phyloP scores from a whole-genome alignment of 2,113 vertebrate genomes.

The Gasterosteus nipponicus region DNA sequence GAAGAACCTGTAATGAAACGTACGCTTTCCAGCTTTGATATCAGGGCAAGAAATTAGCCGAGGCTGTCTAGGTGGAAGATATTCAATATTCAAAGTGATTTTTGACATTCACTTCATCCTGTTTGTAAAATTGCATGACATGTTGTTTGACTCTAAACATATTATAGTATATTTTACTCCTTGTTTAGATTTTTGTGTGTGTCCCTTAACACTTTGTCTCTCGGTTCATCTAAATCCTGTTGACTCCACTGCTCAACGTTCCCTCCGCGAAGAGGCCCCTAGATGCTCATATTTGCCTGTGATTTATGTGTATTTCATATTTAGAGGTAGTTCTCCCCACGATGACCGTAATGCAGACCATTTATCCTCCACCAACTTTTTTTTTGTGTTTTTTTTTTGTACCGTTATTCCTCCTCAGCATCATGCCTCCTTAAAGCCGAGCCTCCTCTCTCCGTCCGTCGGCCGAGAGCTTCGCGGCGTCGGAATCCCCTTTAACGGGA shows the following conservation, averaged over 20 bases:
- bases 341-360: constrained; percentile 15
- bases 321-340: not conserved
- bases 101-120: not conserved
- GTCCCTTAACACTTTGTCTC: not conserved
- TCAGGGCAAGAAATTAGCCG: not conserved
- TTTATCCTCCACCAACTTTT: constrained; percentile 1
- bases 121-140: not conserved
- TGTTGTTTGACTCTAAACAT: not conserved
- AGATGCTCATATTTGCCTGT: not conserved
- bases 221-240: not conserved
- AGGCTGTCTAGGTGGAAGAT: not conserved
- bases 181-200: not conserved
- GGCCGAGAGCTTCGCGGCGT: not conserved
- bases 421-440: not conserved
- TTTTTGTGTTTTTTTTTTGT: not conserved
- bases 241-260: not conserved
- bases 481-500: constrained; percentile 69
- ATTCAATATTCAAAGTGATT: not conserved
- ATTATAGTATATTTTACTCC: not conserved
- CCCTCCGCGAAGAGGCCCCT: not conserved
- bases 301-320: constrained; percentile 15
- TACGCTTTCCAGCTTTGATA: not conserved
- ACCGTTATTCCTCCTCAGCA: not conserved
- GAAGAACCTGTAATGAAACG: not conserved
- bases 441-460: not conserved